Evolutionary conservation across 2,113 vertebrate species (phyloP).

Genomic region (Phoenicopterus ruber): DNA sequence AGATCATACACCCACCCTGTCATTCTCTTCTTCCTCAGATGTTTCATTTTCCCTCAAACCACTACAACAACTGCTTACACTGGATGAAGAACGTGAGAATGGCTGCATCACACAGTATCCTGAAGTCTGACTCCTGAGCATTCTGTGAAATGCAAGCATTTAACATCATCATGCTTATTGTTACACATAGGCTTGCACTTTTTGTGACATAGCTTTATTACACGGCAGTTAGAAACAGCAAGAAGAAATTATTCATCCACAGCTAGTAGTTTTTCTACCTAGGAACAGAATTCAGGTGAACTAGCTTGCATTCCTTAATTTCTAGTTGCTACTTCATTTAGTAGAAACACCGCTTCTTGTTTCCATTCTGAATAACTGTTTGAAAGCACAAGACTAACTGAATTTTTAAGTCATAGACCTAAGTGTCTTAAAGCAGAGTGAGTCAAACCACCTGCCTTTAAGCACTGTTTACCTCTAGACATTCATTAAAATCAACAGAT

Average conservation of each 20-base stretch:
- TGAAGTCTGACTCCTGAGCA: slow-evolving; percentile 47
- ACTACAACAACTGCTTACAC: slow-evolving; percentile 66
- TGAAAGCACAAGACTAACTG: neutral
- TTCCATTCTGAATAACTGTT: neutral
- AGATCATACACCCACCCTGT: slow-evolving; percentile 48
- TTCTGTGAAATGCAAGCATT: slow-evolving; percentile 56
- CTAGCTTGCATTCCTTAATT: neutral
- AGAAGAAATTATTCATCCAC: neutral
- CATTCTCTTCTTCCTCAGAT: slow-evolving; percentile 59
- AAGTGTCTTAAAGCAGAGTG: neutral
- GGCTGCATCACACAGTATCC: slow-evolving; percentile 64
- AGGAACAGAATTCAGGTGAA: neutral
- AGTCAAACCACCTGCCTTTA: neutral
- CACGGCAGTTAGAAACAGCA: neutral
- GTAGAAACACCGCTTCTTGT: neutral
- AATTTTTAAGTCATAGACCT: neutral
- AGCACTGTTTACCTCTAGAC: neutral
- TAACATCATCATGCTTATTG: slow-evolving; percentile 11
- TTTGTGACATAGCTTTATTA: neutral
- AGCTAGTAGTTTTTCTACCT: neutral
- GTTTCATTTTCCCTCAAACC: slow-evolving; percentile 60
- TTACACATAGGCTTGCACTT: neutral
- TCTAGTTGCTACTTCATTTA: neutral
- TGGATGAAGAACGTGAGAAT: slow-evolving; percentile 56
- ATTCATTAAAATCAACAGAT: neutral